Evolutionary conservation across 2,888 invertebrate species (phyloP), one percentile per base, ranked within the genome.

Genomic region (Eupithecia exiguata): DNA sequence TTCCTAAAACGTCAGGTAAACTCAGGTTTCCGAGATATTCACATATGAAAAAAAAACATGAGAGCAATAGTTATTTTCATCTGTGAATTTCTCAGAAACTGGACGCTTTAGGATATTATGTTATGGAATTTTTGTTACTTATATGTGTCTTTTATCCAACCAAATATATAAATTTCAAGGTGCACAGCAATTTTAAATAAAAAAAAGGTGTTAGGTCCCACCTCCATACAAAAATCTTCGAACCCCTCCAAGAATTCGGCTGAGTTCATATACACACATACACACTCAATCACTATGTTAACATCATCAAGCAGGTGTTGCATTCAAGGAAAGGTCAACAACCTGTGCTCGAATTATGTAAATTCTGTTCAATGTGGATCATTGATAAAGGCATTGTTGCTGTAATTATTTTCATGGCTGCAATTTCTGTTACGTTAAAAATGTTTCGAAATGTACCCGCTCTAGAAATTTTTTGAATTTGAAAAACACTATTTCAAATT

Each of bases 281-380:
- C 62, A 53, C 70, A 69, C 70, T 74, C 74, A 75, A 69, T 71
- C 72, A 71, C 71, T 70, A 70, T 71, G 75, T 76, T 75, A 80
- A 73, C 80, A 75, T 76, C 74, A 80, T 76, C 80, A 75, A 72
- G 71, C 76, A 80, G 80, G 80, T 80, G 80, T 71, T 77, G 74
- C 74, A 68, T 70, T 72, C 72, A 71, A 68, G 68, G 69, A 49
- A 65, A 66, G 68, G 75, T 77, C 75, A 68, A 68, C 58, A 73
- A 78, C 74, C 79, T 58, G 66, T 40, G 63, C 61, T 72, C 63
- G 72, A 76, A 68, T 74, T 76, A 79, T 79, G 79, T 80, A 66
- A 76, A 80, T 79, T 78, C 77, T 76, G 71, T 74, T 74, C 69
- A 70, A 79, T 74, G 77, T 77, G 67, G 78, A 77, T 76, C 76